These are phyloP conservation scores for Netelia fuscicornis DNA, from an alignment of 2,888 invertebrate species.

Conservation along the genomic window DNA sequence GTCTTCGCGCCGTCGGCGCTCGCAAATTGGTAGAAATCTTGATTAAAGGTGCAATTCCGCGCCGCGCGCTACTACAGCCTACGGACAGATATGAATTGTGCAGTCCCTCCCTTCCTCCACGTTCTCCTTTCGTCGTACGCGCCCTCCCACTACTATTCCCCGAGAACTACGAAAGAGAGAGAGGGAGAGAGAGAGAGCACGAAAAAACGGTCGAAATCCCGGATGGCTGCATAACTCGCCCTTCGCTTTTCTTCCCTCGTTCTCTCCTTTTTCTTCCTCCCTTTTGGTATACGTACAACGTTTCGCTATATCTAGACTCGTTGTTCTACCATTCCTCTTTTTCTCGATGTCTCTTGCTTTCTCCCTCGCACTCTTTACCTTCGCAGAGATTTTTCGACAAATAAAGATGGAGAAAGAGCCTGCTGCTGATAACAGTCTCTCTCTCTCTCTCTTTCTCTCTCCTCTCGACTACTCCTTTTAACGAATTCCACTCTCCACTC, in stretches of 20 bases:
- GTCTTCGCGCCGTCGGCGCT: constrained; percentile 84
- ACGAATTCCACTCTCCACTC: constrained; percentile 50
- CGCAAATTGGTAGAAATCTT: constrained; percentile 85
- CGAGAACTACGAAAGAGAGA: constrained; percentile 14
- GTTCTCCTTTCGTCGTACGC: constrained; percentile 25
- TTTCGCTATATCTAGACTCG: constrained; percentile 3
- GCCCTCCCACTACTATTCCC: constrained; percentile 8
- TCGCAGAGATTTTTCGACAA: constrained; percentile 46
- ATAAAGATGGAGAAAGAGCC: constrained; percentile 59
- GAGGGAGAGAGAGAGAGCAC: constrained; percentile 28
- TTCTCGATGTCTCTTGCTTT: not conserved
- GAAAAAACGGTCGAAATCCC: constrained; percentile 46
- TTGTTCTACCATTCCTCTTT: constrained; percentile 29
- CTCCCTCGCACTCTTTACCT: not conserved
- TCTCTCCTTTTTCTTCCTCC: constrained; percentile 35
- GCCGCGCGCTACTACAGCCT: constrained; percentile 77
- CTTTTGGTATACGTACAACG: constrained; percentile 16
- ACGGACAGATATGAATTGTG: constrained; percentile 80
- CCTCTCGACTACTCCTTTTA: constrained; percentile 60
- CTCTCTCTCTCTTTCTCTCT: constrained; percentile 30
- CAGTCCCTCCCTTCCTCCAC: constrained; percentile 27
- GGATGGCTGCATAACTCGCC: constrained; percentile 53
- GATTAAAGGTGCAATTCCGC: constrained; percentile 84
- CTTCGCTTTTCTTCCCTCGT: constrained; percentile 47
- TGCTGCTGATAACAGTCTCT: constrained; percentile 51